Base-by-base conservation (phyloP, 2,113 vertebrate species). In the Corythornis madagascariensis region DNA sequence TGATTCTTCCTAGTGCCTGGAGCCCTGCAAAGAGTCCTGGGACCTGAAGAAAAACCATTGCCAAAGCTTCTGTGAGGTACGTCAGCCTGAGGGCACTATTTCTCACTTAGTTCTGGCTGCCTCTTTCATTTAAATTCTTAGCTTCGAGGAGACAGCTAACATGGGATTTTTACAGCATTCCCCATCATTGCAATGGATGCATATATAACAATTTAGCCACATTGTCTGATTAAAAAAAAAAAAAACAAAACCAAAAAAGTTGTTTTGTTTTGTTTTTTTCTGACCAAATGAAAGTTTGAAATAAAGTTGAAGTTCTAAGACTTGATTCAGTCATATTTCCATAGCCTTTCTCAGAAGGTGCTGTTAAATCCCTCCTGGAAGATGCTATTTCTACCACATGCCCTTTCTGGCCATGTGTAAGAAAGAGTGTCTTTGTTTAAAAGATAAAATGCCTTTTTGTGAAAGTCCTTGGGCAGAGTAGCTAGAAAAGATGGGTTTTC, bases 31-130 rank as follows among this genome's bases (percentile, higher is more conserved):
- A 97, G 98, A 98, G 93, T 98, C 98, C 75, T 98, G 99, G 98
- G 98, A 99, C 94, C 96, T 98, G 94, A 98, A 97, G 96, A 98
- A 98, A 96, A 98, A 98, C 90, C 98, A 98, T 76, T 99, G 99
- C 97, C 99, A 99, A 97, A 98, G 98, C 97, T 98, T 99, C 97
- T 99, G 99, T 70, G 99, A 99, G 98, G 99, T 99, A 98, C 70
- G 97, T 96, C 89, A 83, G 93, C 43, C 95, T 71, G 92, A 88
- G 85, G 93, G 93, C 83, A 50, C 4, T 11, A 86, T 96, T 91
- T 95, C 56, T 90, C 50, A 86, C 42, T 96, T 94, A 71, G 21
- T 88, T 89, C 17, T 67, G 67, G 53, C 57, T 91, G n/a, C 79
- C 76, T 74, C n/a, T 88, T 73, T 80, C 47, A 73, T 83, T 94